Evolutionary conservation across 2,888 invertebrate genomes (phyloP).

Genomic region (Fragum whitleyi): DNA sequence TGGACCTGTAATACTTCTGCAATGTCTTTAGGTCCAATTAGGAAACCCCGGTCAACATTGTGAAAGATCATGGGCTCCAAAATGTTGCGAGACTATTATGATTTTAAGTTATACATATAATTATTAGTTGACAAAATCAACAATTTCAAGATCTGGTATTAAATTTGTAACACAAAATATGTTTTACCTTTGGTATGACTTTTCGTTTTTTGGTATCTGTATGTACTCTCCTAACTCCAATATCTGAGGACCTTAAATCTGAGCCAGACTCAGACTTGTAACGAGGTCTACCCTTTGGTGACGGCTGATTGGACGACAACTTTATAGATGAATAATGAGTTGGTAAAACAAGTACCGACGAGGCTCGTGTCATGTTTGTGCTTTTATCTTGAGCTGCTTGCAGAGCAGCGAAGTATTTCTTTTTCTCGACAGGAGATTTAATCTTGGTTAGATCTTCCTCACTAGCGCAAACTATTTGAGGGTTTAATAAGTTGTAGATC

Average conservation of each 20-base stretch:
- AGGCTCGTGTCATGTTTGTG: conserved; percentile 45
- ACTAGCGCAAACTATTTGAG: conserved; percentile 55
- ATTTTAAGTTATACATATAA: no score
- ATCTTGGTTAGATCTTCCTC: conserved; percentile 64
- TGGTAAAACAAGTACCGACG: conserved; percentile 58
- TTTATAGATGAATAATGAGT: conserved; percentile 53
- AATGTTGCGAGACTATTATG: no score
- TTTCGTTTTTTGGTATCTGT: conserved; percentile 55
- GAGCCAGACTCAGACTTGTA: conserved; percentile 68
- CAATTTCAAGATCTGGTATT: no score
- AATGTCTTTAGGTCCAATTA: no score
- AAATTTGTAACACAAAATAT: no score
- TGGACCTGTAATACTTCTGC: no score
- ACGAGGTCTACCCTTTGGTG: conserved; percentile 66
- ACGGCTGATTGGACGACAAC: conserved; percentile 54
- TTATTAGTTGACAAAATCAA: no score
- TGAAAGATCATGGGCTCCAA: no score
- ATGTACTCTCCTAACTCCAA: neutral
- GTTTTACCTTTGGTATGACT: conserved; percentile 57
- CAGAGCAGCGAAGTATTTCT: conserved; percentile 72
- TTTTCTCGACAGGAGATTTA: conserved; percentile 63
- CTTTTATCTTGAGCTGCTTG: conserved; percentile 64
- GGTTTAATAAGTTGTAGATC: conserved; percentile 68
- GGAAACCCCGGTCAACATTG: no score
- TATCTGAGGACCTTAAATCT: conserved; percentile 2